phyloP scores from a whole-genome alignment of 2,797 vertebrate genomes.

The Masticophis lateralis region DNA sequence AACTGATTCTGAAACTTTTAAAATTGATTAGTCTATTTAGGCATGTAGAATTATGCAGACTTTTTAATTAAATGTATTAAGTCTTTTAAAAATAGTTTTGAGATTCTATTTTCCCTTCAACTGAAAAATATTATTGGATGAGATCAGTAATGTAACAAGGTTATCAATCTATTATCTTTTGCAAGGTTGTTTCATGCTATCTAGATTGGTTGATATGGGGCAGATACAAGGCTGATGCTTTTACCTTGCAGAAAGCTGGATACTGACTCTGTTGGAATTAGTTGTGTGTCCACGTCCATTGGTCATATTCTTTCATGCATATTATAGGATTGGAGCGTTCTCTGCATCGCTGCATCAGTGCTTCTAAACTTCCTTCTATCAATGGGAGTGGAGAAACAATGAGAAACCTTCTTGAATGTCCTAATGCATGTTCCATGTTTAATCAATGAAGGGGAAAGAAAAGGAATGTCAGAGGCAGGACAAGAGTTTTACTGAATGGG shows the following conservation, averaged over 20 bases:
- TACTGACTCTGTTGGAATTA: slow-evolving; percentile 55
- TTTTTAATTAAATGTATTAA: not conserved
- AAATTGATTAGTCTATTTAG: not conserved
- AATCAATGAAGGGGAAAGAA: slow-evolving; percentile 15
- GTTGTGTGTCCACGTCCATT: slow-evolving; percentile 60
- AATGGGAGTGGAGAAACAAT: slow-evolving; percentile 62
- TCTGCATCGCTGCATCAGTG: slow-evolving; percentile 62
- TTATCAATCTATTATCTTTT: slow-evolving; percentile 10
- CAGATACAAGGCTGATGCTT: slow-evolving; percentile 57
- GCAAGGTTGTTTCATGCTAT: slow-evolving; percentile 30
- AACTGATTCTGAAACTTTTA: not conserved
- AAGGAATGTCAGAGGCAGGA: slow-evolving; percentile 12
- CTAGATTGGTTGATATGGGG: slow-evolving; percentile 35
- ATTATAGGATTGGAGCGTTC: slow-evolving; percentile 60
- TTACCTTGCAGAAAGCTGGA: slow-evolving; percentile 66
- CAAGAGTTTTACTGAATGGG: not conserved
- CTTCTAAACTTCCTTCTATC: slow-evolving; percentile 66
- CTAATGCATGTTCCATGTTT: slow-evolving; percentile 31
- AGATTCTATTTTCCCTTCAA: not conserved
- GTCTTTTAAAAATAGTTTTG: not conserved
- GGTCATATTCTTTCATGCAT: slow-evolving; percentile 63
- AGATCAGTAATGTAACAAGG: slow-evolving; percentile 5
- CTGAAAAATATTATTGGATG: not conserved
- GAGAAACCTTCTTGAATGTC: slow-evolving; percentile 49
- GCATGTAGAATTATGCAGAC: not conserved